Percentiles rank a stretch among this genome's conserved stretches.
Evolutionary conservation across 2,888 invertebrate species (phyloP).

Genomic region (Ypsolopha scabrella): DNA sequence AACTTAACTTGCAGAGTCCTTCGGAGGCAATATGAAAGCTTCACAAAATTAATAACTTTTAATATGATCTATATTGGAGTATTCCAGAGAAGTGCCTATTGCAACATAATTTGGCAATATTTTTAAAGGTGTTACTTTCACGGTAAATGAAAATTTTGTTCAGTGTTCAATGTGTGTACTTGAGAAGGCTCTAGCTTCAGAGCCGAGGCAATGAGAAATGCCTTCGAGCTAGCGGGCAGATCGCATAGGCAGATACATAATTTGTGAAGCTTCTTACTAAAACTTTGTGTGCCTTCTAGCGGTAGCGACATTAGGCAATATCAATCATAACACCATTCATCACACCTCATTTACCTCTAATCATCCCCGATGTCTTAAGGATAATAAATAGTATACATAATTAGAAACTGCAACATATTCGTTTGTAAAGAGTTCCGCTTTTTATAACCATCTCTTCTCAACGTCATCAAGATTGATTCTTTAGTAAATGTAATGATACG

Average conservation of each 20-base stretch:
- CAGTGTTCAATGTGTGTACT: slow-evolving; percentile 42
- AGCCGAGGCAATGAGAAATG: slow-evolving; percentile 14
- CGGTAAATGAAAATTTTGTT: slow-evolving; percentile 40
- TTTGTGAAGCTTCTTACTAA: slow-evolving; percentile 68
- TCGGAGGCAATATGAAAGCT: slow-evolving; percentile 56
- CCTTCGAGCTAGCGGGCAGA: slow-evolving; percentile 6
- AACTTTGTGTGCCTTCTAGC: slow-evolving; percentile 70
- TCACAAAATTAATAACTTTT: slow-evolving; percentile 56
- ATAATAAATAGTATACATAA: background rate
- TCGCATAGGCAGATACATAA: slow-evolving; percentile 28
- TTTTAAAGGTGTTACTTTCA: slow-evolving; percentile 56
- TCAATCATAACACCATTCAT: slow-evolving; percentile 50
- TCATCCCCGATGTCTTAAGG: slow-evolving; percentile 21
- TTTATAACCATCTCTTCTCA: background rate
- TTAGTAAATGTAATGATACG: slow-evolving; percentile 48
- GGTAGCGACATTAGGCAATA: slow-evolving; percentile 65
- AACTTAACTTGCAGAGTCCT: slow-evolving; percentile 44
- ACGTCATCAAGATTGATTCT: slow-evolving; percentile 17
- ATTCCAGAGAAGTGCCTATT: slow-evolving; percentile 70
- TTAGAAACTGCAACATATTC: slow-evolving; percentile 11
- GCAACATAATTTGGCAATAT: slow-evolving; percentile 69
- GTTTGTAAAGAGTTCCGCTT: slow-evolving; percentile 19
- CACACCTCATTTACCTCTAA: slow-evolving; percentile 32
- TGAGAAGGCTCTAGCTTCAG: slow-evolving; percentile 12
- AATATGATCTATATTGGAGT: slow-evolving; percentile 68